phyloP scores from a whole-genome alignment of 2,888 invertebrate genomes.

The Torymus tubicola region DNA sequence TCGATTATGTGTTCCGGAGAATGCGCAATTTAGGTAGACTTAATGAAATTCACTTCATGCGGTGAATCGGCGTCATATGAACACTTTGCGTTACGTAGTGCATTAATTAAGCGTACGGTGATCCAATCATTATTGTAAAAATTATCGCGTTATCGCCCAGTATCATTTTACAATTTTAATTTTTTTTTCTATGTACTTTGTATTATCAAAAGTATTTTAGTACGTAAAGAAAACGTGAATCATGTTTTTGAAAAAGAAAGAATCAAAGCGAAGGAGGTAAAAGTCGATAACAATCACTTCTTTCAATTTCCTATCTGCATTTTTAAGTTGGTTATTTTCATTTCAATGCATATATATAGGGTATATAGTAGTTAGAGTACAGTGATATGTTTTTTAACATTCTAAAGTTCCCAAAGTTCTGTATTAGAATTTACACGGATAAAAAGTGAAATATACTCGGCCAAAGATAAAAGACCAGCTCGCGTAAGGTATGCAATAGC shows the following conservation, averaged over 20 bases:
- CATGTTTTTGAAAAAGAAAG: slow-evolving; percentile 20
- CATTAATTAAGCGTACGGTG: slow-evolving; percentile 7
- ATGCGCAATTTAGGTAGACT: slow-evolving; percentile 39
- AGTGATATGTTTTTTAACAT: slow-evolving; percentile 32
- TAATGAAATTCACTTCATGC: slow-evolving; percentile 18
- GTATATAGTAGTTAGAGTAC: neutral
- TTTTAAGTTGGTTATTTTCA: slow-evolving; percentile 45
- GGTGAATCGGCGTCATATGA: neutral
- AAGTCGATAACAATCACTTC: neutral
- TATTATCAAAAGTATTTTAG: slow-evolving; percentile 16
- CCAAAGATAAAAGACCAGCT: slow-evolving; percentile 51
- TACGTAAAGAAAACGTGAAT: slow-evolving; percentile 7
- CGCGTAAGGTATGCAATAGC: neutral
- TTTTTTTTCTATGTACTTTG: slow-evolving; percentile 13
- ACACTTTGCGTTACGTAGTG: slow-evolving; percentile 10
- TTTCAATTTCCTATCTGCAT: slow-evolving; percentile 22
- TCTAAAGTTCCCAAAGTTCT: slow-evolving; percentile 45
- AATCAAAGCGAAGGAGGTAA: slow-evolving; percentile 33
- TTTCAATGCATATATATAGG: slow-evolving; percentile 3
- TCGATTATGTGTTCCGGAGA: slow-evolving; percentile 25
- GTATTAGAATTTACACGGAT: slow-evolving; percentile 32
- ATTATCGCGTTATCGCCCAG: slow-evolving; percentile 17
- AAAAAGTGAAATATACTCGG: slow-evolving; percentile 24
- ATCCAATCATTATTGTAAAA: slow-evolving; percentile 37
- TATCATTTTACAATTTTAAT: slow-evolving; percentile 12